Percentiles rank a stretch among this genome's conserved stretches.
These are phyloP conservation scores for Oxyruncus cristatus DNA, from an alignment of 2,113 vertebrate species.

Conservation along the genomic window DNA sequence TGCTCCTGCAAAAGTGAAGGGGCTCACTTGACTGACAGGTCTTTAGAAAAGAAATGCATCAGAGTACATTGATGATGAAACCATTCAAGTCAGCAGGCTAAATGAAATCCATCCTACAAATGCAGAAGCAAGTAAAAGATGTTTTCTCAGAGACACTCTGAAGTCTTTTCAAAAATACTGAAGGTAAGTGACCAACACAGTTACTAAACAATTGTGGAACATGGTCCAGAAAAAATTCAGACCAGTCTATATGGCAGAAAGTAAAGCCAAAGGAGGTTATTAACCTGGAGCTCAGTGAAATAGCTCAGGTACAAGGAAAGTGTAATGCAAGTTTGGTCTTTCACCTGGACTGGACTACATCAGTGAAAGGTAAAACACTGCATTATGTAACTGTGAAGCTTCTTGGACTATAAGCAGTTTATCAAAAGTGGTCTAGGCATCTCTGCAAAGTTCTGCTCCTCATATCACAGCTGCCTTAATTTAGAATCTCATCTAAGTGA, in stretches of 20 bases:
- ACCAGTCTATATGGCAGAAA: accelerated
- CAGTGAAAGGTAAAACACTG: neutral
- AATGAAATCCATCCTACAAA: neutral
- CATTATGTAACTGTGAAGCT: neutral
- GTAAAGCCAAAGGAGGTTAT: neutral
- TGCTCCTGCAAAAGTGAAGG: neutral
- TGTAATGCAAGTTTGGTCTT: accelerated
- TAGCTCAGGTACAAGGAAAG: neutral
- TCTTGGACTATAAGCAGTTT: neutral
- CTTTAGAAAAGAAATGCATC: neutral
- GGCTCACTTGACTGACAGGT: neutral
- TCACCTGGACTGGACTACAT: accelerated
- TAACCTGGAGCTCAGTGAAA: neutral
- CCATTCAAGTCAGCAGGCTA: neutral
- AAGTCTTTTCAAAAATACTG: neutral
- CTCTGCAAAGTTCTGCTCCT: neutral
- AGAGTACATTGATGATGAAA: neutral
- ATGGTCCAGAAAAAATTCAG: neutral
- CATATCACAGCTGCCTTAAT: neutral
- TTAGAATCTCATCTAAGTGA: neutral
- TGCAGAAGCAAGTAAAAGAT: accelerated
- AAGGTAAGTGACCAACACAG: neutral
- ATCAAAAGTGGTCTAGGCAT: neutral
- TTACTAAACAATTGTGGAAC: neutral
- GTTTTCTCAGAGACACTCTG: neutral